Evolutionary conservation across 1,140 invertebrate species (phyloP).

Genomic region (Bombus pyrosoma): DNA sequence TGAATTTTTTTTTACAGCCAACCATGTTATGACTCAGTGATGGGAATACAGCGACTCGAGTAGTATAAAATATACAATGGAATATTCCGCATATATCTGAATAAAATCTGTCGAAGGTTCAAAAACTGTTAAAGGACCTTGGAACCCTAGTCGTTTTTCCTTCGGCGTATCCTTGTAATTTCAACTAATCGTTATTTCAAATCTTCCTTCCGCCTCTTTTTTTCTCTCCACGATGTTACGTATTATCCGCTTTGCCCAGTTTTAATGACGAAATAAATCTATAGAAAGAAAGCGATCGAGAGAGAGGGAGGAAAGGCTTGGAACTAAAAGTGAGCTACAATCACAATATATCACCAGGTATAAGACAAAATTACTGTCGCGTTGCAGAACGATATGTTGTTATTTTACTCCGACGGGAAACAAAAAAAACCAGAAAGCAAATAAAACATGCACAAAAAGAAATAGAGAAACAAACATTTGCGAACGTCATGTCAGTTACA

Average conservation of each 20-base stretch:
- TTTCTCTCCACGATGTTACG: neutral
- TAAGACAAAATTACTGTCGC: conserved; percentile 33
- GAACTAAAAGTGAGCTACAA: neutral
- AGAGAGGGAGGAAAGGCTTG: neutral
- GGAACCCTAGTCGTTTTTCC: neutral
- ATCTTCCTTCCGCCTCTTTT: neutral
- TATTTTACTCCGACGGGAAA: conserved; percentile 10
- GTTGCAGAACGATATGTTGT: conserved; percentile 18
- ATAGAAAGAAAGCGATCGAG: no score
- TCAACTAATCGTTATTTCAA: conserved; percentile 19
- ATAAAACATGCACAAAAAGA: neutral
- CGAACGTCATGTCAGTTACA: conserved; percentile 41
- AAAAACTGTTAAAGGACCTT: conserved; percentile 12
- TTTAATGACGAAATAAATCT: conserved; percentile 43
- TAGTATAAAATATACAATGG: conserved; percentile 42
- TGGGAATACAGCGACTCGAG: conserved; percentile 39
- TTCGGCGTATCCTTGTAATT: neutral
- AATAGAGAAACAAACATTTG: conserved; percentile 22
- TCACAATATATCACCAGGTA: conserved; percentile 12
- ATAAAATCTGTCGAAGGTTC: conserved; percentile 38
- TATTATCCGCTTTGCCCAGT: neutral
- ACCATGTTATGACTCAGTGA: conserved; percentile 35
- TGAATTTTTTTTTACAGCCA: conserved; percentile 40
- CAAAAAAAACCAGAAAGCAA: neutral
- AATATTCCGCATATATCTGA: conserved; percentile 28